Evolutionary conservation across 2,888 invertebrate genomes (phyloP).

Genomic region (Thalpophila matura): DNA sequence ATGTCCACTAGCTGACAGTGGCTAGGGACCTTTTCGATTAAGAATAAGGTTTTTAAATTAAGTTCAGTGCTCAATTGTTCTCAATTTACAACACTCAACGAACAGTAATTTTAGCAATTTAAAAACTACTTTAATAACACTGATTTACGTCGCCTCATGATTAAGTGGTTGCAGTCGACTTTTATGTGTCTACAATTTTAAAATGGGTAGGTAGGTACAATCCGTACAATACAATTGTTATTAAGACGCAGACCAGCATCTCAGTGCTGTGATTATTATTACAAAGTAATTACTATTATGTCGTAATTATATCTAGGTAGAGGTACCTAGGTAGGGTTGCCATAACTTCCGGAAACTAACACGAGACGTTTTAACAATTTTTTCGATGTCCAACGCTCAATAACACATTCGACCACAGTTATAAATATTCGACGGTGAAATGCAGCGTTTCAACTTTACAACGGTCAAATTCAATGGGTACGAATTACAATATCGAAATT

Average conservation of each 20-base stretch:
- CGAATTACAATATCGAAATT: no score
- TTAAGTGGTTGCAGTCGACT: slow-evolving; percentile 23
- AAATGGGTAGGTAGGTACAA: slow-evolving; percentile 14
- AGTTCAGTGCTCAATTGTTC: slow-evolving; percentile 53
- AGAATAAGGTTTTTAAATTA: slow-evolving; percentile 48
- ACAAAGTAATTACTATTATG: slow-evolving; percentile 1
- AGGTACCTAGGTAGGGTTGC: no score
- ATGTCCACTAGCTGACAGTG: no score
- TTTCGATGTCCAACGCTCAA: no score
- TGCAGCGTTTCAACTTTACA: no score
- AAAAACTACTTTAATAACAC: slow-evolving; percentile 48
- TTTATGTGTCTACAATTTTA: slow-evolving; percentile 33
- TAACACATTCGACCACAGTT: no score
- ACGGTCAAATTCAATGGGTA: no score
- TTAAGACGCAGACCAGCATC: neutral
- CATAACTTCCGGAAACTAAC: no score
- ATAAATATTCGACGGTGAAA: no score
- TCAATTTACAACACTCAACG: slow-evolving; percentile 49
- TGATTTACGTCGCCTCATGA: slow-evolving; percentile 53
- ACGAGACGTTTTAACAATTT: no score
- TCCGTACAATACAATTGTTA: slow-evolving; percentile 3
- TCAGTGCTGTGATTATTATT: slow-evolving; percentile 9
- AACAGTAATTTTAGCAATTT: slow-evolving; percentile 56
- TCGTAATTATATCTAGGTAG: neutral
- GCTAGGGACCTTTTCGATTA: no score